Percentiles rank a stretch among this genome's conserved stretches.
These are phyloP conservation scores for Antigone vipio DNA, from an alignment of 2,113 vertebrate genomes.

Conservation along the genomic window DNA sequence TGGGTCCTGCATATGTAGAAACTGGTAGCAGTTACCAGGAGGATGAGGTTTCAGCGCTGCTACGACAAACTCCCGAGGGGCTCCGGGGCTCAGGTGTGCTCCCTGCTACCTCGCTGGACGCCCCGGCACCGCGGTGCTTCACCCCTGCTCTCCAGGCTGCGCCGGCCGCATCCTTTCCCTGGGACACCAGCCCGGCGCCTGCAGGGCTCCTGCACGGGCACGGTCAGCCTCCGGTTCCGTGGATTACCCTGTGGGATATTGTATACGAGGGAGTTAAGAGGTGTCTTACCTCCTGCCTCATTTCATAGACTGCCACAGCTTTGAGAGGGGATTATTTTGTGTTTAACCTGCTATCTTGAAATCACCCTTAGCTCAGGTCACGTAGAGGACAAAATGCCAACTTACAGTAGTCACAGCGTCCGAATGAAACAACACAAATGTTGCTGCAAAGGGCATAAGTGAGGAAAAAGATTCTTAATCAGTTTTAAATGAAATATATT, in stretches of 20 bases:
- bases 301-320: neutral
- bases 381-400: neutral
- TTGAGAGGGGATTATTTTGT: constrained; percentile 27
- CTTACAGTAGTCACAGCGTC: neutral
- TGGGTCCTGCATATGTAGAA: neutral
- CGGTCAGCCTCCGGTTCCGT: accelerated
- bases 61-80: accelerated
- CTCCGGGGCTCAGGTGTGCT: neutral
- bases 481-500: neutral
- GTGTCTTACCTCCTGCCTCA: neutral
- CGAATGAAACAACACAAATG: neutral
- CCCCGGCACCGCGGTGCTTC: neutral
- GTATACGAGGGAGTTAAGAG: neutral
- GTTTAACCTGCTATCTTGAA: constrained; percentile 34
- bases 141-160: neutral
- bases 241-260: neutral
- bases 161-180: neutral
- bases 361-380: neutral
- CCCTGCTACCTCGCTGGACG: neutral
- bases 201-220: neutral
- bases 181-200: neutral
- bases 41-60: neutral
- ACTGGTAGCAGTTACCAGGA: neutral
- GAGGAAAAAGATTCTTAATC: neutral
- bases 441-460: neutral